Evolutionary conservation across 2,113 vertebrate species (phyloP).

Genomic region (Myrmecobius fasciatus): DNA sequence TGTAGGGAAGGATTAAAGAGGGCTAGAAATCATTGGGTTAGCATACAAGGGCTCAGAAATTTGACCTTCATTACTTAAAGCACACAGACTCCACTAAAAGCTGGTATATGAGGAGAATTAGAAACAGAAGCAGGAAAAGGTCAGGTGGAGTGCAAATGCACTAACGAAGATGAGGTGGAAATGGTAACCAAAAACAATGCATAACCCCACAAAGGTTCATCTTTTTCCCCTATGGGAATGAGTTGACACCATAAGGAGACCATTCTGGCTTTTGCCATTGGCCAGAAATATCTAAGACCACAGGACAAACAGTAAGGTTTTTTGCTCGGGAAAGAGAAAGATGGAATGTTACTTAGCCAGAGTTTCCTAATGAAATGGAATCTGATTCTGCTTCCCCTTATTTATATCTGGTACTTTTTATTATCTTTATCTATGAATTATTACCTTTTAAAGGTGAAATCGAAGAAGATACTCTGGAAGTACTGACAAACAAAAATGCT

Average conservation of each 20-base stretch:
- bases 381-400: constrained; percentile 12
- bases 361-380: constrained; percentile 59
- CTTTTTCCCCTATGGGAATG: constrained; percentile 22
- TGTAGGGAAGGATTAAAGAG: constrained; percentile 85
- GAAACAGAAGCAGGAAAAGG: constrained; percentile 86
- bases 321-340: not conserved
- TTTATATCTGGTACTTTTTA: constrained; percentile 58
- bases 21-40: constrained; percentile 85
- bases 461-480: constrained; percentile 63
- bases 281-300: constrained; percentile 31
- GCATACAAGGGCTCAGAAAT: constrained; percentile 83
- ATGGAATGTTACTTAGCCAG: not conserved
- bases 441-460: constrained; percentile 66
- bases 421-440: constrained; percentile 64
- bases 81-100: constrained; percentile 84
- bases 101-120: constrained; percentile 85
- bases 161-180: constrained; percentile 77
- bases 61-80: constrained; percentile 86
- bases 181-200: constrained; percentile 54
- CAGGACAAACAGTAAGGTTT: not conserved
- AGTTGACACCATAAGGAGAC: constrained; percentile 19
- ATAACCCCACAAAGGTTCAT: constrained; percentile 57
- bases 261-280: constrained; percentile 36
- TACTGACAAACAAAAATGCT: constrained; percentile 58
- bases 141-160: constrained; percentile 84